Evolutionary conservation across 2,113 vertebrate species (phyloP).

Genomic region (Perca fluviatilis): DNA sequence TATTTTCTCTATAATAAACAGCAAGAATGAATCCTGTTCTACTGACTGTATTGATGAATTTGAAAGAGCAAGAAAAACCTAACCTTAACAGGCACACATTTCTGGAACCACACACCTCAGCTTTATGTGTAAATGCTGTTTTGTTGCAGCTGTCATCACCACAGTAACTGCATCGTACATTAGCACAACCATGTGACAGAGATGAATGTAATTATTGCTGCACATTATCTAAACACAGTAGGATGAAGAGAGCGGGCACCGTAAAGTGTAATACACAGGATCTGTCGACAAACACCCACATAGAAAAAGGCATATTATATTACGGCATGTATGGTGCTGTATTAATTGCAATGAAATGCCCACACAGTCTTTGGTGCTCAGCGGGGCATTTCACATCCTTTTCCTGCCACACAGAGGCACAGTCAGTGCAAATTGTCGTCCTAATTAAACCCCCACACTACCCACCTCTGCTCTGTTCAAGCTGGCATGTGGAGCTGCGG

Average conservation of each 20-base stretch:
- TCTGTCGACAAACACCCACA: slow-evolving; percentile 47
- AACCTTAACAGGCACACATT: background rate
- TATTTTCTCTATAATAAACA: slow-evolving; percentile 9
- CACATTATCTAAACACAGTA: slow-evolving; percentile 56
- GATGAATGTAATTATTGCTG: slow-evolving; percentile 62
- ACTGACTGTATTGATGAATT: slow-evolving; percentile 7
- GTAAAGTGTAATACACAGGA: slow-evolving; percentile 19
- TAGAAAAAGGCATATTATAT: slow-evolving; percentile 32
- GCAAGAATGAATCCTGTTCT: slow-evolving; percentile 3
- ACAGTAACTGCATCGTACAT: slow-evolving; percentile 42
- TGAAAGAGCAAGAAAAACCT: background rate
- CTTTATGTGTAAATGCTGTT: slow-evolving; percentile 30
- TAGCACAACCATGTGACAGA: slow-evolving; percentile 37
- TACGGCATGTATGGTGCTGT: slow-evolving; percentile 27
- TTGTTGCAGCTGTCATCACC: slow-evolving; percentile 27
- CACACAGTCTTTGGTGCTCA: slow-evolving; percentile 59
- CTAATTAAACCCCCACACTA: slow-evolving; percentile 66
- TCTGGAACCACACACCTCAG: slow-evolving; percentile 7
- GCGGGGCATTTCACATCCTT: slow-evolving; percentile 64
- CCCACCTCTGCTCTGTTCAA: slow-evolving; percentile 57
- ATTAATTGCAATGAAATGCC: slow-evolving; percentile 58
- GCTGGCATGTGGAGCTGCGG: slow-evolving; percentile 47
- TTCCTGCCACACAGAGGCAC: slow-evolving; percentile 50
- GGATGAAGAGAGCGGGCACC: slow-evolving; percentile 6
- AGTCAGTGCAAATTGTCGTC: slow-evolving; percentile 62